Conservation (phyloP, 2,888 invertebrate species). For the Hydrotaea cyrtoneurina region DNA sequence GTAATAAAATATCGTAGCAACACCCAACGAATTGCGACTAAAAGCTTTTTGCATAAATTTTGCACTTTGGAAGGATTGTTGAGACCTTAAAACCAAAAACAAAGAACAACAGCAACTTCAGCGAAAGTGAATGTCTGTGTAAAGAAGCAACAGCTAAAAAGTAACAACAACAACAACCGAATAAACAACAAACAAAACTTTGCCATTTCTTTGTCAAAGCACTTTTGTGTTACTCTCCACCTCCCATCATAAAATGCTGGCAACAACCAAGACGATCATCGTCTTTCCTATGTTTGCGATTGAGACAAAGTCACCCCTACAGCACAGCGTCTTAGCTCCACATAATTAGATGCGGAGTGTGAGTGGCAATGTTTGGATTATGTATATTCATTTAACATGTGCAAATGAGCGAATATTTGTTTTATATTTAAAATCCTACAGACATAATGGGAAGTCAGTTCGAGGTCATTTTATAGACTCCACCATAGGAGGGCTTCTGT, state of each 20-base stretch:
- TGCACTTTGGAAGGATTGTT: conserved; percentile 24
- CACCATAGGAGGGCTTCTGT: too few relatives aligned
- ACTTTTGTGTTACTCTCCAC: background rate
- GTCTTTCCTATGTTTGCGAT: background rate
- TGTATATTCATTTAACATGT: too few relatives aligned
- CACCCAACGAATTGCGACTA: background rate
- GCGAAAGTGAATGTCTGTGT: conserved; percentile 12
- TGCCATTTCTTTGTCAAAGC: conserved; percentile 34
- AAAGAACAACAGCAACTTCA: conserved; percentile 15
- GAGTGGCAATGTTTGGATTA: too few relatives aligned
- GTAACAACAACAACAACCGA: background rate
- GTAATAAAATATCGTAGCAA: conserved; percentile 31
- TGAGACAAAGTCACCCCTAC: too few relatives aligned
- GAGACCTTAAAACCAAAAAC: conserved; percentile 14
- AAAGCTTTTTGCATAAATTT: conserved; percentile 41
- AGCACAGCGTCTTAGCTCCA: too few relatives aligned
- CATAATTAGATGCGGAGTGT: too few relatives aligned
- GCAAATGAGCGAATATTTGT: too few relatives aligned
- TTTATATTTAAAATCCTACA: too few relatives aligned
- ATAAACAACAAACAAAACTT: conserved; percentile 40
- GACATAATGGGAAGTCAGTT: too few relatives aligned
- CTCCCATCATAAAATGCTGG: background rate
- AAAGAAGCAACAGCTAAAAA: conserved; percentile 1
- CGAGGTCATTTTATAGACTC: too few relatives aligned
- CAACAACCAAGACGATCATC: background rate